Conservation (phyloP, 2,888 invertebrate species). For the Phalangium opilio region DNA sequence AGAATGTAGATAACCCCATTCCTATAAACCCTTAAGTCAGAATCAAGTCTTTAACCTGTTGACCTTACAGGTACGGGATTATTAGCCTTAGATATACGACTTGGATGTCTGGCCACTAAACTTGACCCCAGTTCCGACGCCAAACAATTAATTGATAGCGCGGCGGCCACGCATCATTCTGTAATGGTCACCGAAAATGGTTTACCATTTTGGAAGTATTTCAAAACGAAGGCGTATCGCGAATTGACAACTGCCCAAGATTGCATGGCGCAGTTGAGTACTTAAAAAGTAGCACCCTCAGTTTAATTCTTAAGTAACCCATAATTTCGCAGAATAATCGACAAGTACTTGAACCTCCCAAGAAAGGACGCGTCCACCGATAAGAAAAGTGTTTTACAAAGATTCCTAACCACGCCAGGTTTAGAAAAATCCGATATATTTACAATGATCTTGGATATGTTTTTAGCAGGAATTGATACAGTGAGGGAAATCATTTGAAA, state of each 20-base stretch:
- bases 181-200: constrained; percentile 54
- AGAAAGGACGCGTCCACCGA: too few relatives aligned
- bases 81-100: constrained; percentile 51
- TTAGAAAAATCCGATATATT: constrained; percentile 61
- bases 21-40: not conserved
- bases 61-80: constrained; percentile 48
- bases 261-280: constrained; percentile 12
- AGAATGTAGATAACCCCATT: constrained; percentile 47
- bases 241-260: constrained; percentile 19
- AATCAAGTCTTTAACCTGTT: not conserved
- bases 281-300: not conserved
- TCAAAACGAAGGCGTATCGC: constrained; percentile 39
- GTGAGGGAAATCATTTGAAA: too few relatives aligned
- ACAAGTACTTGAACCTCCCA: constrained; percentile 11
- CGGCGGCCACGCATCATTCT: constrained; percentile 53
- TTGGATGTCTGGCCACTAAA: constrained; percentile 47
- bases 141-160: constrained; percentile 51
- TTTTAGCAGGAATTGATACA: constrained; percentile 74
- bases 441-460: constrained; percentile 65
- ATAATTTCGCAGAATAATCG: constrained; percentile 8
- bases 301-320: not conserved
- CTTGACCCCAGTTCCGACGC: constrained; percentile 44
- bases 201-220: constrained; percentile 49
- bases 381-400: constrained; percentile 40
- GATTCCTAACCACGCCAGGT: constrained; percentile 50